Percentiles rank a stretch among this genome's conserved stretches.
Conservation (phyloP, 2,888 invertebrate species). For the Synanthedon formicaeformis region DNA sequence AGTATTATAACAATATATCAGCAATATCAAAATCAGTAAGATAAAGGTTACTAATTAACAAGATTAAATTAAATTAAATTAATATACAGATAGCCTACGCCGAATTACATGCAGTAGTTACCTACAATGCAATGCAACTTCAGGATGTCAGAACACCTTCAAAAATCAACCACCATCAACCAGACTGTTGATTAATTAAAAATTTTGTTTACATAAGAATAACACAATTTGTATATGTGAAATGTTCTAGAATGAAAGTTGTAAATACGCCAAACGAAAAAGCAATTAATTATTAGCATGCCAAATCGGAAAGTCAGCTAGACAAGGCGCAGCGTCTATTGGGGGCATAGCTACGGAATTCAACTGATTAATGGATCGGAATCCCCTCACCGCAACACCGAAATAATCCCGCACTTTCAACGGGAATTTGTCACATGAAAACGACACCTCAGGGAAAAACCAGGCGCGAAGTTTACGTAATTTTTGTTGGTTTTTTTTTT, state of each 20-base stretch:
- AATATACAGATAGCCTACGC: too few species aligned
- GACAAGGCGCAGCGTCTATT: constrained; percentile 25
- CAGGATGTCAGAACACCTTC: too few species aligned
- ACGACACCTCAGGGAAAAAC: constrained; percentile 34
- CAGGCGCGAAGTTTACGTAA: constrained; percentile 8
- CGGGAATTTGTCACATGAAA: constrained; percentile 39
- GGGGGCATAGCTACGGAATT: constrained; percentile 19
- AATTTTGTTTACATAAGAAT: too few species aligned
- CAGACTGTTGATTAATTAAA: too few species aligned
- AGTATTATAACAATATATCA: too few species aligned
- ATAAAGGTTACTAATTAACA: too few species aligned
- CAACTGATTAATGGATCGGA: constrained; percentile 40
- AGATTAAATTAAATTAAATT: too few species aligned
- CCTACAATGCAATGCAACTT: too few species aligned
- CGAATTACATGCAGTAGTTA: too few species aligned
- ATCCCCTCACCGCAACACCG: constrained; percentile 6
- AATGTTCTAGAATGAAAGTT: background rate
- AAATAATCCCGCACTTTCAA: constrained; percentile 34
- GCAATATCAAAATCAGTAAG: too few species aligned
- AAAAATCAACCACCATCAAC: too few species aligned
- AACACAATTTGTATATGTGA: too few species aligned
- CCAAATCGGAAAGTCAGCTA: constrained; percentile 2
- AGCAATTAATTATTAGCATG: background rate
- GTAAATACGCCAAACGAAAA: background rate
- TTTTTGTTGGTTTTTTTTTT: constrained; percentile 7